Evolutionary conservation across 2,888 invertebrate species (phyloP), one percentile per base, ranked within the genome.

Genomic region (Lasioglossum marginatum): DNA sequence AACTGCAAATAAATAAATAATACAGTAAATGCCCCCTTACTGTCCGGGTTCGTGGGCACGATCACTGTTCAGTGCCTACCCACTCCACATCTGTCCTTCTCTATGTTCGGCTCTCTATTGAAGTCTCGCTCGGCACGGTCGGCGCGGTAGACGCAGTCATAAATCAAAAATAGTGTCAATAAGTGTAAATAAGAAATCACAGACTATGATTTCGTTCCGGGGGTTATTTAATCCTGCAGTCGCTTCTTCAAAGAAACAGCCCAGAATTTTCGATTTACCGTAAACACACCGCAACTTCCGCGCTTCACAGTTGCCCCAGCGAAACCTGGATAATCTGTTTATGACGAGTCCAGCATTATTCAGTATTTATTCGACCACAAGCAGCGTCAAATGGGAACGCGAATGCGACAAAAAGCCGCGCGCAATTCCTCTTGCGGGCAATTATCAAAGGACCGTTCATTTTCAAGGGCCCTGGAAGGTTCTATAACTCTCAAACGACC

Each of bases 361-460:
- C 23, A 23, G 34, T 40, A 68, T 68, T 68, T 40, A 37, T 10
- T 68, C 37, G 23, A 34, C 19, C 66, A 34, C 23, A 37, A 34
- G 37, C 34, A 19, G 66, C 34, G 19, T 10, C 0, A 10, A 37
- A 73, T 57, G 31, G 70, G 27, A 76, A 68, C 43, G 73, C 31
- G 78, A 66, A 48, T 52, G 37, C 48, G 70, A 31, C 40, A 57
- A 34, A 57, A 77, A 63, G n/a, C 12, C 37, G 68, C 12, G 23
- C 23, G 10, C 12, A 4, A 23, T 1, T 12, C 52, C 70, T 73
- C 79, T 74, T 48, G 82, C 19, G 6, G 77, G 14, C 77, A 68
- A 85, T 85, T 85, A 74, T 45, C 23, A n/a, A 23, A 12, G 66
- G 66, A 79, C 71, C 48, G 60, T n/a, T 19, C 43, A 45, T 68